These are phyloP conservation scores for Morpho helenor DNA, from an alignment of 2,888 invertebrate species.

Conservation along the genomic window DNA sequence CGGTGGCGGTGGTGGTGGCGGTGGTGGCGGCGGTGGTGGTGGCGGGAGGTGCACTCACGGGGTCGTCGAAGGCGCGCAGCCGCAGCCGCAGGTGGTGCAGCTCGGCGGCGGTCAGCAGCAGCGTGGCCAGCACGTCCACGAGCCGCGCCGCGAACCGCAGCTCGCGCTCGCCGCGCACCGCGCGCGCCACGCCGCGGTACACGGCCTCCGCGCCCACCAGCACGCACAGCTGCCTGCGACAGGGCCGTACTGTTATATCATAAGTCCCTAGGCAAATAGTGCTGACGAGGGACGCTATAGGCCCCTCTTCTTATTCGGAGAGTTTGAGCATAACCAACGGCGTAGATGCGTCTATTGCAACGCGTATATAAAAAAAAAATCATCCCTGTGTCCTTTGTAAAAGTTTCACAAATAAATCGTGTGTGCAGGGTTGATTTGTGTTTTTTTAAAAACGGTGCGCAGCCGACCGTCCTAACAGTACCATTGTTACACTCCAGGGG, in stretches of 20 bases:
- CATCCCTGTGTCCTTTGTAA: too few species aligned
- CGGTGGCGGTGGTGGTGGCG: constrained; percentile 83
- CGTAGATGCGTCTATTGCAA: too few species aligned
- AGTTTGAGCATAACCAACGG: too few species aligned
- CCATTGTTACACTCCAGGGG: neutral
- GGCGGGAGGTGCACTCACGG: constrained; percentile 91
- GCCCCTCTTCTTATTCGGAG: too few species aligned
- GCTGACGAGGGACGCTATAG: too few species aligned
- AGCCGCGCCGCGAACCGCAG: constrained; percentile 92
- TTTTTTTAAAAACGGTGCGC: too few species aligned
- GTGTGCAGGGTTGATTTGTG: too few species aligned
- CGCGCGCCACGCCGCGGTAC: constrained; percentile 92
- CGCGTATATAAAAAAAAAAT: too few species aligned
- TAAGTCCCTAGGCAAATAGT: too few species aligned
- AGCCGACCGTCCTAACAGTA: too few species aligned
- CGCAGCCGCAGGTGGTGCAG: constrained; percentile 91
- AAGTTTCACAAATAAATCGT: too few species aligned
- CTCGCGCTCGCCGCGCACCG: constrained; percentile 87
- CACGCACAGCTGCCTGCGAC: constrained; percentile 91
- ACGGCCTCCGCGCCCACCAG: constrained; percentile 96
- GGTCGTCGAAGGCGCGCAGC: constrained; percentile 87
- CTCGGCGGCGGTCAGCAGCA: constrained; percentile 96
- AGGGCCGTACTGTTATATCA: too few species aligned
- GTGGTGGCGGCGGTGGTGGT: constrained; percentile 87
- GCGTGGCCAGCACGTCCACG: constrained; percentile 95